phyloP scores from a whole-genome alignment of 2,113 vertebrate species.

The Corythornis cristatus region DNA sequence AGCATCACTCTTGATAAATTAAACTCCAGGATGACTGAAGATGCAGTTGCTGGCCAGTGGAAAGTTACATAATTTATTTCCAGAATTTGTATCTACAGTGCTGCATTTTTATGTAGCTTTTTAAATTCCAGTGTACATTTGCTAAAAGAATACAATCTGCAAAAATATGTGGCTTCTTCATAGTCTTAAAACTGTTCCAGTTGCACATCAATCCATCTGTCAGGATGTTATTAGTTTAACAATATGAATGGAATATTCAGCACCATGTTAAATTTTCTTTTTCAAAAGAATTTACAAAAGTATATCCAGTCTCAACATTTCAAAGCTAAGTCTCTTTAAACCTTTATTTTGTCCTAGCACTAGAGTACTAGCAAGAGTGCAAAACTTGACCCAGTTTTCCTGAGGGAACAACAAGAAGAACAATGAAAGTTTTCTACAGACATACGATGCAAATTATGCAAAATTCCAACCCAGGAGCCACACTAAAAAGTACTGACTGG shows the following conservation, averaged over 20 bases:
- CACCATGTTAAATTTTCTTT: neutral
- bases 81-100: neutral
- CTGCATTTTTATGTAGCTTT: neutral
- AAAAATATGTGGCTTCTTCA: neutral
- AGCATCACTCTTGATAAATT: neutral
- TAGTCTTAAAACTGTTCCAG: neutral
- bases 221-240: neutral
- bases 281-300: neutral
- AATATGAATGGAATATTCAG: neutral
- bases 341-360: neutral
- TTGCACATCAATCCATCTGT: neutral
- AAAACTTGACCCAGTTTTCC: neutral
- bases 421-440: neutral
- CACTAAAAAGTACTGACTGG: neutral
- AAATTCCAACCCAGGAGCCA: neutral
- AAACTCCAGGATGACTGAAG: neutral
- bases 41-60: neutral
- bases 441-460: neutral
- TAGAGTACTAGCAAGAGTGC: neutral
- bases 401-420: neutral
- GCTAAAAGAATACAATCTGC: neutral
- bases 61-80: neutral
- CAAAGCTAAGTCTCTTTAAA: neutral
- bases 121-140: neutral
- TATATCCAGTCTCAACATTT: neutral